These are phyloP conservation scores for Zaprionus obscuricornis DNA, from an alignment of 2,888 invertebrate genomes.

Conservation along the genomic window DNA sequence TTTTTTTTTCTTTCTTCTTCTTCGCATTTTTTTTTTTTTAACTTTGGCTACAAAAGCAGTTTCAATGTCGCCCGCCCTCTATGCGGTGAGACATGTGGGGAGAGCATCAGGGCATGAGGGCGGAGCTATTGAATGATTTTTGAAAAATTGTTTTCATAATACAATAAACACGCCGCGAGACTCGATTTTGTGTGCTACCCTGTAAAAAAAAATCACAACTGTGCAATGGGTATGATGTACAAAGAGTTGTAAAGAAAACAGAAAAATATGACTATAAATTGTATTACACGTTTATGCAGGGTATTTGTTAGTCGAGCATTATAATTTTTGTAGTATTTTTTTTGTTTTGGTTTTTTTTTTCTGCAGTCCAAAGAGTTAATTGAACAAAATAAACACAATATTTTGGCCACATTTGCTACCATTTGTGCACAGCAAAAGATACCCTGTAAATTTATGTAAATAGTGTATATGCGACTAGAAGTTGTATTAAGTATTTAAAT, in stretches of 20 bases:
- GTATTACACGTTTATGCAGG: too few relatives aligned
- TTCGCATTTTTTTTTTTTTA: conserved; percentile 7
- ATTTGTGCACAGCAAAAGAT: conserved; percentile 6
- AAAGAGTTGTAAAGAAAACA: too few relatives aligned
- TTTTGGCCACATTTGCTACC: conserved; percentile 17
- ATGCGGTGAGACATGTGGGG: not conserved
- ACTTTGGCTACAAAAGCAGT: conserved; percentile 16
- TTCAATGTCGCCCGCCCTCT: conserved; percentile 51
- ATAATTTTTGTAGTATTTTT: too few relatives aligned
- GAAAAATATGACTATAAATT: too few relatives aligned
- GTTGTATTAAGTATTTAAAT: not conserved
- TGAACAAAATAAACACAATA: conserved; percentile 24
- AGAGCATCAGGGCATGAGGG: not conserved
- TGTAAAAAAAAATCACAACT: too few relatives aligned
- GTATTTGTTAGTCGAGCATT: not conserved
- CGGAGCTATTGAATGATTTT: conserved; percentile 32
- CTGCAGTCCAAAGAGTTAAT: conserved; percentile 35
- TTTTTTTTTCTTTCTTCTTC: too few relatives aligned
- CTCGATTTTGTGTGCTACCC: not conserved
- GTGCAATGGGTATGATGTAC: too few relatives aligned
- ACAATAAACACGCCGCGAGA: conserved; percentile 22
- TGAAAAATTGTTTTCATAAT: conserved; percentile 42
- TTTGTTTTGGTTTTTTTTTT: not conserved
- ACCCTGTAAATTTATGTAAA: not conserved
- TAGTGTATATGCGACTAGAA: not conserved